Conservation (phyloP, 2,797 vertebrate species). For the Acanthis flammea region DNA sequence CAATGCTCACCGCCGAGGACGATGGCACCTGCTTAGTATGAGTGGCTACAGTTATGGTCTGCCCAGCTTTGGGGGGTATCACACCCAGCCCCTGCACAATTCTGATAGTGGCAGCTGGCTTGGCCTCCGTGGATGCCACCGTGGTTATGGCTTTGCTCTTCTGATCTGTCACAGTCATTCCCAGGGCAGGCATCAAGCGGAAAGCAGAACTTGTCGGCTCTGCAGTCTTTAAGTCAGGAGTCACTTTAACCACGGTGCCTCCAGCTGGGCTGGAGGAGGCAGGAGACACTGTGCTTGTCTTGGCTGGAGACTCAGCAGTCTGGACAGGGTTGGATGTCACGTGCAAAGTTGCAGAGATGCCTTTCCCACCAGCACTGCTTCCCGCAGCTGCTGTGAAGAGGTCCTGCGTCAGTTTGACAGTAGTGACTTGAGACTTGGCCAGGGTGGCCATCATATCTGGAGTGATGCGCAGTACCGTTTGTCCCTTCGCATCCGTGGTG, state of each 20-base stretch:
- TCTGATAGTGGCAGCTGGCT: conserved; percentile 88
- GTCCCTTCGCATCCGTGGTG: conserved; percentile 94
- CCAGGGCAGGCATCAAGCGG: conserved; percentile 93
- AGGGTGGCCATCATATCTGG: conserved; percentile 99
- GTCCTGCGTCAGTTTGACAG: conserved; percentile 96
- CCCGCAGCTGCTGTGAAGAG: conserved; percentile 81
- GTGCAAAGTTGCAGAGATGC: conserved; percentile 92
- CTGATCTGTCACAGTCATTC: conserved; percentile 88
- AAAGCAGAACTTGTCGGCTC: conserved; percentile 84
- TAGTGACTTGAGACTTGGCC: conserved; percentile 92
- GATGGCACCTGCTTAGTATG: conserved; percentile 76
- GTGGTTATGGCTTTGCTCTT: conserved; percentile 85
- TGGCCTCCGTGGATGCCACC: conserved; percentile 82
- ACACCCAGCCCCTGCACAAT: conserved; percentile 94
- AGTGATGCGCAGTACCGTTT: conserved; percentile 95
- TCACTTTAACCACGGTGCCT: conserved; percentile 82
- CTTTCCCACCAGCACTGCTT: conserved; percentile 77
- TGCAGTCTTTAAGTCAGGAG: conserved; percentile 83
- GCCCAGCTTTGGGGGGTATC: conserved; percentile 90
- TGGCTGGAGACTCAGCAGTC: conserved; percentile 75
- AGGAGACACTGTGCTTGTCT: conserved; percentile 66
- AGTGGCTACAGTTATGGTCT: conserved; percentile 87
- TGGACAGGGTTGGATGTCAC: conserved; percentile 82
- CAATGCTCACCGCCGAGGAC: conserved; percentile 65
- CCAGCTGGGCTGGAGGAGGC: conserved; percentile 70